phyloP scores from a whole-genome alignment of 2,113 vertebrate species.

The Callipepla californica region DNA sequence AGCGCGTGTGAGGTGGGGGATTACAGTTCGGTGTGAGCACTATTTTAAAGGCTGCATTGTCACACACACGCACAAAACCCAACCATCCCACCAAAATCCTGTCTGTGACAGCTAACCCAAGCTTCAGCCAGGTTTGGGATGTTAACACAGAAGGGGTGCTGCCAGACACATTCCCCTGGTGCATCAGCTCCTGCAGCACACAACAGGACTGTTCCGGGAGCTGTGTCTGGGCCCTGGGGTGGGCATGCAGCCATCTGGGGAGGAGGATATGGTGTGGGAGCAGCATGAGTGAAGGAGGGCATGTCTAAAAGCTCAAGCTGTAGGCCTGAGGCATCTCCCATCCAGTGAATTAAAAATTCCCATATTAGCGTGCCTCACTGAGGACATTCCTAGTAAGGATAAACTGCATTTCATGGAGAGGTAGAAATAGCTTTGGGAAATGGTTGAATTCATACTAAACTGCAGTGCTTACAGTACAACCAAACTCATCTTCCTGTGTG shows the following conservation, averaged over 20 bases:
- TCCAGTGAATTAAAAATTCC: constrained; percentile 36
- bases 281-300: neutral
- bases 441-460: constrained; percentile 13
- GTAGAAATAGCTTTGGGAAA: constrained; percentile 69
- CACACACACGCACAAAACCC: no score
- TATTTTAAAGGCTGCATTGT: neutral
- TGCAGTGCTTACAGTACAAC: constrained; percentile 7
- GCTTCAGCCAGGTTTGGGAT: neutral
- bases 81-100: neutral
- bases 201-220: neutral
- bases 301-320: neutral
- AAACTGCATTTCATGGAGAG: constrained; percentile 47
- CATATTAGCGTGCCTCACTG: constrained; percentile 42
- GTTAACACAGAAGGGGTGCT: neutral
- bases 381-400: constrained; percentile 30
- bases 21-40: neutral
- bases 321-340: neutral
- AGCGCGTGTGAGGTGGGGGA: neutral
- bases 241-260: neutral
- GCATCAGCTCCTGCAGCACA: neutral
- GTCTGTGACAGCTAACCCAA: neutral
- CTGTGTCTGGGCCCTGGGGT: neutral
- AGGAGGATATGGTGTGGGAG: neutral
- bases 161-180: no score
- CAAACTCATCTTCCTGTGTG: neutral